Evolutionary conservation across 2,888 invertebrate genomes (phyloP).

Genomic region (Meghimatium bilineatum): DNA sequence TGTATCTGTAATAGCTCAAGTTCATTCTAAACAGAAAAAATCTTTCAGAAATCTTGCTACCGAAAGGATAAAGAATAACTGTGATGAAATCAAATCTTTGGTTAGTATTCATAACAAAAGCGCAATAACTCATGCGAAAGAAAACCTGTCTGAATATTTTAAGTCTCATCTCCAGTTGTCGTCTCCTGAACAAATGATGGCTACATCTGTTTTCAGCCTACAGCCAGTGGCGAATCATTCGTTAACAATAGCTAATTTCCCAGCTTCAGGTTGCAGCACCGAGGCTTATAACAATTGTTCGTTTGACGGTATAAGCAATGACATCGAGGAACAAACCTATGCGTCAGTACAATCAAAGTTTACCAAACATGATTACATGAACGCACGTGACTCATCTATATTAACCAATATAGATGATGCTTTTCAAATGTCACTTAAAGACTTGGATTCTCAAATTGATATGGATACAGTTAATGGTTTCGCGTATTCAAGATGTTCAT

Average conservation of each 20-base stretch:
- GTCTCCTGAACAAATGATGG: background rate
- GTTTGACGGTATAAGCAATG: background rate
- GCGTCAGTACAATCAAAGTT: background rate
- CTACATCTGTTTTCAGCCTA: background rate
- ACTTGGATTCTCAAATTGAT: background rate
- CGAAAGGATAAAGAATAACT: background rate
- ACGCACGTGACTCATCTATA: background rate
- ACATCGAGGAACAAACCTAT: background rate
- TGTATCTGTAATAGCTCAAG: background rate
- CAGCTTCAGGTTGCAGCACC: background rate
- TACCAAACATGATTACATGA: background rate
- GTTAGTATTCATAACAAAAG: background rate
- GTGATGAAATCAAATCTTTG: background rate
- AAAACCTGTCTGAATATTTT: background rate
- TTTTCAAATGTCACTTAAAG: background rate
- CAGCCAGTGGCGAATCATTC: background rate
- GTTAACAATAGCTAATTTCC: background rate
- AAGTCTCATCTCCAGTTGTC: background rate
- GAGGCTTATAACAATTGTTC: background rate
- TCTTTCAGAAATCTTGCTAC: background rate
- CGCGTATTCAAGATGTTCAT: background rate
- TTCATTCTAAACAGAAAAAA: no score
- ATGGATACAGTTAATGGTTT: background rate
- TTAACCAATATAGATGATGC: constrained; percentile 31
- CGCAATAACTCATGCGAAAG: background rate